Percentiles rank a stretch among this genome's conserved stretches.
These are phyloP conservation scores for Galeopterus variegatus DNA, from an alignment of 2,113 vertebrate species.

Conservation along the genomic window DNA sequence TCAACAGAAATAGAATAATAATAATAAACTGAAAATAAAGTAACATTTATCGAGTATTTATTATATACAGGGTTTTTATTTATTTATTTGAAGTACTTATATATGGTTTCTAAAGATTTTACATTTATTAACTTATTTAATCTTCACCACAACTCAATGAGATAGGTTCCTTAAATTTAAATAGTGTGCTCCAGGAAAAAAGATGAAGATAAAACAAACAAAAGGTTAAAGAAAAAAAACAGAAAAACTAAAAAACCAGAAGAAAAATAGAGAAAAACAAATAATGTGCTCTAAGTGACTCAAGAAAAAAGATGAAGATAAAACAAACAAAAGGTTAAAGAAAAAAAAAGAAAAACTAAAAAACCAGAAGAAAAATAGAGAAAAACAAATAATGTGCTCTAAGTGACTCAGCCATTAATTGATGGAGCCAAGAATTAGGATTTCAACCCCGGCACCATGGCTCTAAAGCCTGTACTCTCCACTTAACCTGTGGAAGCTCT, in stretches of 20 bases:
- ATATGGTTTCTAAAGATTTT: neutral
- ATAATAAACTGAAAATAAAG: neutral
- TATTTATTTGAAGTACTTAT: neutral
- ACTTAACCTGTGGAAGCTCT: neutral
- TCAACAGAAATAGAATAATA: conserved; percentile 12
- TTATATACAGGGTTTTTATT: neutral
- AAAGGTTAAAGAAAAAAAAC: too few relatives aligned
- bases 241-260: too few relatives aligned
- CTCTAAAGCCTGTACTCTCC: neutral
- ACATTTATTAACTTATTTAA: conserved; percentile 26
- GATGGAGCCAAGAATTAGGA: neutral
- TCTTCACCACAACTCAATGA: neutral
- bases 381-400: neutral
- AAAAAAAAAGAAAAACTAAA: too few relatives aligned
- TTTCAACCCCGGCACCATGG: neutral
- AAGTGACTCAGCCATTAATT: neutral
- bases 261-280: neutral
- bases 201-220: too few relatives aligned
- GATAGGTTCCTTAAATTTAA: neutral
- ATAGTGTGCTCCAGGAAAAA: too few relatives aligned
- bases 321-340: too few relatives aligned
- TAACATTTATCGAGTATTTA: neutral
- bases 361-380: too few relatives aligned
- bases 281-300: neutral
- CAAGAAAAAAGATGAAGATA: too few relatives aligned